phyloP scores from a whole-genome alignment of 2,888 invertebrate genomes.

The Sisyra terminalis region DNA sequence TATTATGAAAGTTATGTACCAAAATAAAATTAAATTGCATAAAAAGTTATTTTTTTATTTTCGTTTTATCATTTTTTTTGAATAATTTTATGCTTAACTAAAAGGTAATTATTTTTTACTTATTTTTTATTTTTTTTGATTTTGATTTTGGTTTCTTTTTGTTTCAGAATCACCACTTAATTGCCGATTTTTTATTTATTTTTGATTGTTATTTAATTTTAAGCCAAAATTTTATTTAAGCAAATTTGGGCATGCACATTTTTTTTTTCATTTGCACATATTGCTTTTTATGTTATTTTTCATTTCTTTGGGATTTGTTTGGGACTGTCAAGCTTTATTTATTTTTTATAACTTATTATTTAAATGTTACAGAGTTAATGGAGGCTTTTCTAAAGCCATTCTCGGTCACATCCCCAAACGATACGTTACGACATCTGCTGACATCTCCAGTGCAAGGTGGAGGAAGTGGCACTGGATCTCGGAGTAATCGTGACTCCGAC shows the following conservation, averaged over 20 bases:
- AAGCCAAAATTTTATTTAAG: too few relatives aligned
- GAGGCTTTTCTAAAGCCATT: constrained; percentile 4
- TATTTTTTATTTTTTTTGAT: too few relatives aligned
- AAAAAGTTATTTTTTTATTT: too few relatives aligned
- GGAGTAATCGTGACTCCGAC: constrained; percentile 5
- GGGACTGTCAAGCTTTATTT: not conserved
- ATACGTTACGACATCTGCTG: constrained; percentile 15
- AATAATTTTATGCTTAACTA: too few relatives aligned
- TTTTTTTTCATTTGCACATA: not conserved
- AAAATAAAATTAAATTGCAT: too few relatives aligned
- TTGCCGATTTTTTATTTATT: too few relatives aligned
- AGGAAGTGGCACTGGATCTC: not conserved
- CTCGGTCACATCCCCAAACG: constrained; percentile 11
- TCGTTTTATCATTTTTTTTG: too few relatives aligned
- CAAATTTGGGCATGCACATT: constrained; percentile 1
- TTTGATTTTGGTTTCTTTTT: too few relatives aligned
- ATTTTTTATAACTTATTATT: not conserved
- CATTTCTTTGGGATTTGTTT: not conserved
- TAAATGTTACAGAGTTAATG: constrained; percentile 6
- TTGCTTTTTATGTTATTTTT: constrained; percentile 4
- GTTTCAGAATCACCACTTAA: too few relatives aligned
- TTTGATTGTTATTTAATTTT: too few relatives aligned
- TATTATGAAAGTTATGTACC: too few relatives aligned
- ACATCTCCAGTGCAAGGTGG: constrained; percentile 13
- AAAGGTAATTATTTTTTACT: too few relatives aligned